Evolutionary conservation across 2,113 vertebrate genomes (phyloP).

Genomic region (Colossoma macropomum): DNA sequence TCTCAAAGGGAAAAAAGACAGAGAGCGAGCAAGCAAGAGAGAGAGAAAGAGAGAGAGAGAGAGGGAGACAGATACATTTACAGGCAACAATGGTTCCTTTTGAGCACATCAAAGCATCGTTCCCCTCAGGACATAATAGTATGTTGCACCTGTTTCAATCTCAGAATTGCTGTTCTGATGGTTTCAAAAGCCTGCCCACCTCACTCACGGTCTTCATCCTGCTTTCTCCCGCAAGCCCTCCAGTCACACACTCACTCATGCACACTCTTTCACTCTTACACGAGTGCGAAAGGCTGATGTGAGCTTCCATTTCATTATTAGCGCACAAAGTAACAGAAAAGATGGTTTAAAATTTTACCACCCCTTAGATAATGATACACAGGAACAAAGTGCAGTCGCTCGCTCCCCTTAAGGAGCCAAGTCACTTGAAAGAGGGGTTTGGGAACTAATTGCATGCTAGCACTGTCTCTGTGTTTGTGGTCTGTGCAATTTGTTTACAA

Average conservation of each 20-base stretch:
- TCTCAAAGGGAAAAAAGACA: slow-evolving; percentile 46
- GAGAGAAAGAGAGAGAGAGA: background rate
- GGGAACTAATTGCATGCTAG: slow-evolving; percentile 19
- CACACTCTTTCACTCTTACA: slow-evolving; percentile 22
- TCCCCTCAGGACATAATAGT: slow-evolving; percentile 74
- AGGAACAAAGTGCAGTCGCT: background rate
- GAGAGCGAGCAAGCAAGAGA: background rate
- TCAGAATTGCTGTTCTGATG: slow-evolving; percentile 73
- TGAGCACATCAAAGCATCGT: slow-evolving; percentile 75
- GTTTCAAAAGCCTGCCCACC: slow-evolving; percentile 72
- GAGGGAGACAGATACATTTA: slow-evolving; percentile 59
- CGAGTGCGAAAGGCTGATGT: background rate
- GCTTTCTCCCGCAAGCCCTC: slow-evolving; percentile 61
- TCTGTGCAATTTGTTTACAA: slow-evolving; percentile 54
- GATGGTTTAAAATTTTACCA: background rate
- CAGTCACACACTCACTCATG: slow-evolving; percentile 46
- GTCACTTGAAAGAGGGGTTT: background rate
- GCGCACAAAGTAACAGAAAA: slow-evolving; percentile 62
- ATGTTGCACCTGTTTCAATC: slow-evolving; percentile 77
- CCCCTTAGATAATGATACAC: background rate
- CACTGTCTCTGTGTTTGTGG: background rate
- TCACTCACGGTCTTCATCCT: slow-evolving; percentile 73
- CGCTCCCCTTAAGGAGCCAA: background rate
- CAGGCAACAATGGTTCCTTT: slow-evolving; percentile 72
- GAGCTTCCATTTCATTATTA: slow-evolving; percentile 1